phyloP scores from a whole-genome alignment of 2,113 vertebrate species.

The Psettodes erumei region DNA sequence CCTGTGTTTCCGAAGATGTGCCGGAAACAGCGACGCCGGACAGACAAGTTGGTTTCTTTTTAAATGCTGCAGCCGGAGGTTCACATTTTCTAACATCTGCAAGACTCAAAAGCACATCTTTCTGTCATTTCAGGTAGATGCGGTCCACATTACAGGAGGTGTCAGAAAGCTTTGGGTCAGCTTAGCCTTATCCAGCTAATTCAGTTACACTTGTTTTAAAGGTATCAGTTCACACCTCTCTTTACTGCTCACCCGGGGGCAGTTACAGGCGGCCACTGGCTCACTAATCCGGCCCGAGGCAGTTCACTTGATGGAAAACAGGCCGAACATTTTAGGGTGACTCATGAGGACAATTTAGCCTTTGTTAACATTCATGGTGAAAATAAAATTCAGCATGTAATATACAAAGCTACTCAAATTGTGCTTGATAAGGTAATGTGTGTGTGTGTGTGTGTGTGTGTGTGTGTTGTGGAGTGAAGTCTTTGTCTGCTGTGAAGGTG shows the following conservation, averaged over 20 bases:
- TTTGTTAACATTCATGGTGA: constrained; percentile 7
- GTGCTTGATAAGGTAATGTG: background rate
- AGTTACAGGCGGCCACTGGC: constrained; percentile 23
- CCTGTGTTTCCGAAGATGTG: constrained; percentile 14
- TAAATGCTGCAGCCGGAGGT: constrained; percentile 18
- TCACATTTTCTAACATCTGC: constrained; percentile 1
- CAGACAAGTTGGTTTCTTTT: constrained; percentile 59
- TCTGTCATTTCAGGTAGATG: constrained; percentile 11
- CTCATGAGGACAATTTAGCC: background rate
- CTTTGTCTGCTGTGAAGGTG: constrained; percentile 43
- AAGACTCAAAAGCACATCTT: background rate
- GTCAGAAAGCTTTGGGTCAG: constrained; percentile 43
- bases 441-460: constrained; percentile 7
- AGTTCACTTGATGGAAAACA: constrained; percentile 49
- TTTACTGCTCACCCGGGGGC: constrained; percentile 67
- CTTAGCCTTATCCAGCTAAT: constrained; percentile 50
- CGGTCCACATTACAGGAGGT: constrained; percentile 30
- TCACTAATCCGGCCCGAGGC: constrained; percentile 44
- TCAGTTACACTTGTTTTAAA: constrained; percentile 58
- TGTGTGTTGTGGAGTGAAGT: constrained; percentile 6
- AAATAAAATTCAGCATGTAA: background rate
- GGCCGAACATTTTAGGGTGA: constrained; percentile 10
- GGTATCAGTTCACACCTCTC: constrained; percentile 56
- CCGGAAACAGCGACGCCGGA: constrained; percentile 31
- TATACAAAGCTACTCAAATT: background rate